Base-by-base conservation (phyloP, 2,113 vertebrate species). In the Notothenia coriiceps region DNA sequence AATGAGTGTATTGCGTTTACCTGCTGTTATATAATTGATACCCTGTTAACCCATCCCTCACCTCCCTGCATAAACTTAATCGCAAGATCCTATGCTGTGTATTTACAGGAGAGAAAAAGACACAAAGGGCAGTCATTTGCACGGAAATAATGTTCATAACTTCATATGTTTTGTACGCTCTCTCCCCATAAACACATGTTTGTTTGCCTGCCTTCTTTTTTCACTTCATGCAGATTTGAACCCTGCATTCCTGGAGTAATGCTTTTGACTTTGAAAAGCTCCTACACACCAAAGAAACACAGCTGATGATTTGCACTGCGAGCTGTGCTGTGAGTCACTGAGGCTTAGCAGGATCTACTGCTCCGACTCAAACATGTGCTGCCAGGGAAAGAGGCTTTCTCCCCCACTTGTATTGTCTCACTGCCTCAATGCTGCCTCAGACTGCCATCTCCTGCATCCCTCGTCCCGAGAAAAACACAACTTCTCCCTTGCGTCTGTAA, bases 291-390 rank as follows among this genome's bases (percentile, higher is more conserved):
- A 89, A 84, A 93, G 85, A 78, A 89, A 86, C 87, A 91, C 88
- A 90, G 91, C 88, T 81, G 82, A 89, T 88, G 88, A 87, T 90
- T 90, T 79, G 90, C 90, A 87, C 90, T 80, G 91, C 80, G 88
- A 92, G 88, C 92, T 83, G 78, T 64, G 87, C 91, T 80, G 86
- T 93, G 93, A 94, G 88, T 94, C 93, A 94, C 88, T 70, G 88
- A 88, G 88, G 94, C 94, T 94, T 94, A 94, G 89, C 90, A 86
- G 86, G 90, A 93, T 95, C 89, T 90, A 84, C 89, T 90, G 85
- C 90, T 93, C 86, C 92, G 92, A 94, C 91, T 94, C 93, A 89
- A 88, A 90, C 91, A 84, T 90, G 89, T 86, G 89, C 91, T 86
- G 88, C 80, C 81, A 83, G 82, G 86, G 86, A 91, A 74, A 77